These are phyloP conservation scores for Gadopsis bispinosus DNA, from an alignment of 2,797 vertebrate species.

Conservation along the genomic window DNA sequence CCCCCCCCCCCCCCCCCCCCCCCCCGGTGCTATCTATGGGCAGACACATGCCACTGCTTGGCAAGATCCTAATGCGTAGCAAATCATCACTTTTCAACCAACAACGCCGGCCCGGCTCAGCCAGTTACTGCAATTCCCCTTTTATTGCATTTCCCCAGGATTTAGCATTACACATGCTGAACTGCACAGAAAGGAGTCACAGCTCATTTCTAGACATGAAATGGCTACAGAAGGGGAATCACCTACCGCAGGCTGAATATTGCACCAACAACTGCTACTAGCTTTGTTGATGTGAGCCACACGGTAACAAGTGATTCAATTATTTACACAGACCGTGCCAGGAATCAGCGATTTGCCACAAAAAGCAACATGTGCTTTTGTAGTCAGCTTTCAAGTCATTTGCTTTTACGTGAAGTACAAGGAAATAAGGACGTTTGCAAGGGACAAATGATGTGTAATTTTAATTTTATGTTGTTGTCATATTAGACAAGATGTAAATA, in stretches of 20 bases:
- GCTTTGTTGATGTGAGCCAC: conserved; percentile 49
- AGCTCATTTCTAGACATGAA: conserved; percentile 57
- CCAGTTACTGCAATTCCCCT: conserved; percentile 41
- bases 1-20: no score
- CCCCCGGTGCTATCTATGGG: conserved; percentile 57
- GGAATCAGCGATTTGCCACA: conserved; percentile 13
- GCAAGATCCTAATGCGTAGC: conserved; percentile 53
- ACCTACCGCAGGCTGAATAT: conserved; percentile 38
- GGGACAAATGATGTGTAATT: background rate
- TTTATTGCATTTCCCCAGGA: conserved; percentile 69
- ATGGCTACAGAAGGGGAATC: conserved; percentile 41
- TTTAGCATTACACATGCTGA: conserved; percentile 64
- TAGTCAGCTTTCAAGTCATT: background rate
- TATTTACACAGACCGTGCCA: conserved; percentile 35
- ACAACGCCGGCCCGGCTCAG: conserved; percentile 38
- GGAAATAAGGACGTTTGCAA: background rate
- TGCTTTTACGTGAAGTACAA: background rate
- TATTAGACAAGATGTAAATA: background rate
- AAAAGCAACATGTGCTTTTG: conserved; percentile 23
- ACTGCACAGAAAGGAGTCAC: conserved; percentile 61
- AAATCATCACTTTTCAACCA: conserved; percentile 71
- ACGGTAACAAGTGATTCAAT: conserved; percentile 48
- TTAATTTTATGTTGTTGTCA: background rate
- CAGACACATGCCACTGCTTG: conserved; percentile 62
- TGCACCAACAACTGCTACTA: conserved; percentile 29